Base-by-base conservation (phyloP, 2,888 invertebrate genomes). In the Schrankia costaestrigalis region DNA sequence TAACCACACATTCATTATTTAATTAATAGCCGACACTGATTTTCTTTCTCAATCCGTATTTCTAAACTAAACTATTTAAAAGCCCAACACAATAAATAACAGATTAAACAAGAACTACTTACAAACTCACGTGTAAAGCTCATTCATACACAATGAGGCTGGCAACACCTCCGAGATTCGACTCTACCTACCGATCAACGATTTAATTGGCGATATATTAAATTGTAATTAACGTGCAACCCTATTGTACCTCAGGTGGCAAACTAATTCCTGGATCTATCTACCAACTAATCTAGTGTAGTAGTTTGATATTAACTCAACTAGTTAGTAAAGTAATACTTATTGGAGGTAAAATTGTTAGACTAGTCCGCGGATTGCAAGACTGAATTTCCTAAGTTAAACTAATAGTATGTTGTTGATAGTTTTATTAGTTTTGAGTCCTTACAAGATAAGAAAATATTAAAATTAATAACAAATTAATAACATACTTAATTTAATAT, bases 121-220 rank as follows among this genome's bases (percentile, higher is more conserved):
- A 30, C 33, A 26, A 39, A 39, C 12, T 33, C 26, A 21, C 26
- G 26, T 34, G 30, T 19, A 30, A 34, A 39, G 33, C 33, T 44
- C 38, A 41, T 40, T 41, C 44, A 41, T 46, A 56, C 38, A 23
- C 40, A 42, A 46, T 41, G 35, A 46, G 46, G 48, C 46, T 46
- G 33, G 26, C 42, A 50, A 56, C 56, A 57, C 50, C 71, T 59
- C 55, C 62, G 58, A 51, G 66, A 78, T 68, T 70, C 57, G 51
- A 66, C 47, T 49, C 61, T 66, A 64, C 71, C 73, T 68, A 66
- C 76, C 80, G 75, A 80, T 80, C 78, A 74, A 64, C 72, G 75
- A 71, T 71, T 79, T 84, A 84, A 86, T 84, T 84, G 82, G 76
- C 75, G 76, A 84, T 84, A 83, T 83, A 84, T 86, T 86, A 84